A percentile compares a stretch with the other conserved stretches of the same genome.
Evolutionary conservation across 2,113 vertebrate species (phyloP).

Genomic region (Saimiri boliviensis): DNA sequence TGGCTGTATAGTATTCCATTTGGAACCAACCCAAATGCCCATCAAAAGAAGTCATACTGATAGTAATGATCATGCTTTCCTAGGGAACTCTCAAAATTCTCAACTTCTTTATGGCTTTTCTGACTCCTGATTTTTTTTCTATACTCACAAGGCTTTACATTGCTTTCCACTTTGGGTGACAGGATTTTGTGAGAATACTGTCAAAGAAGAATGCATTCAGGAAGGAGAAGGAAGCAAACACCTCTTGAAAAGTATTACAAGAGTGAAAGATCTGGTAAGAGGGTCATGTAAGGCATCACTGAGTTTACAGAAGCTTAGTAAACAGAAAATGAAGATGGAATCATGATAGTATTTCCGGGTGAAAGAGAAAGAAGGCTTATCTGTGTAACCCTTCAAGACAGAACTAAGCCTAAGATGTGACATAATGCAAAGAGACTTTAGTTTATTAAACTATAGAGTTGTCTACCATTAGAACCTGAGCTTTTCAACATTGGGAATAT

Average conservation of each 20-base stretch:
- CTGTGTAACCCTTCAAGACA: background rate
- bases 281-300: background rate
- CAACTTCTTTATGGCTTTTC: background rate
- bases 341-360: background rate
- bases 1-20: too few species aligned
- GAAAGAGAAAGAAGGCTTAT: background rate
- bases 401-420: background rate
- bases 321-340: background rate
- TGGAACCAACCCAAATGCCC: too few species aligned
- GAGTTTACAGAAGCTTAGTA: background rate
- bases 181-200: constrained; percentile 33
- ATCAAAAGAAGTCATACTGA: background rate
- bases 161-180: background rate
- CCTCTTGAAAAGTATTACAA: background rate
- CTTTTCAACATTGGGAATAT: constrained; percentile 49
- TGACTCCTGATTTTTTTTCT: background rate
- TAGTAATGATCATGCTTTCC: background rate
- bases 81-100: background rate
- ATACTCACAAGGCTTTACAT: background rate
- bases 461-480: constrained; percentile 2
- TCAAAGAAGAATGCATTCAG: background rate
- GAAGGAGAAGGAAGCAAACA: constrained; percentile 12
- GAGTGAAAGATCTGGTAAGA: background rate
- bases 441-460: constrained; percentile 25
- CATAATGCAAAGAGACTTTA: background rate